Evolutionary conservation across 2,888 invertebrate genomes (phyloP).

Genomic region (Chrysina gloriosa): DNA sequence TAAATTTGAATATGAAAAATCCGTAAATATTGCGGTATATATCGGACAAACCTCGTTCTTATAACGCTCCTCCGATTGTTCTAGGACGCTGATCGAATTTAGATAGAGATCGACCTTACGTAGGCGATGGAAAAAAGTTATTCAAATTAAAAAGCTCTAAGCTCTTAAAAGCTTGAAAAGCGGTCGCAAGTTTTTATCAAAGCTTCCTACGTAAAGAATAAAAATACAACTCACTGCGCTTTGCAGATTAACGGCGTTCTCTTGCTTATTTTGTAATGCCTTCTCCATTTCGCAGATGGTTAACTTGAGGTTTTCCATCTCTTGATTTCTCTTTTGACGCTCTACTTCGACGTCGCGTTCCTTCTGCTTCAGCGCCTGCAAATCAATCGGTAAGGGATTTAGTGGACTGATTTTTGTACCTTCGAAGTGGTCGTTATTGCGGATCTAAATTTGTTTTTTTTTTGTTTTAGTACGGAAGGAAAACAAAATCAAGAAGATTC

Average conservation of each 20-base stretch:
- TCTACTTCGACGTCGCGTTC: conserved; percentile 52
- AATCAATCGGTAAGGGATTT: conserved; percentile 52
- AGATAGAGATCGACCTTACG: conserved; percentile 59
- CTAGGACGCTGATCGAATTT: conserved; percentile 60
- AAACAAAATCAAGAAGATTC: not conserved
- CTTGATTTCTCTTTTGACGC: conserved; percentile 51
- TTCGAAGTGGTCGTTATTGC: conserved; percentile 53
- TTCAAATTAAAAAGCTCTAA: not conserved
- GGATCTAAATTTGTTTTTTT: conserved; percentile 43
- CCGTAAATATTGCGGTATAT: not conserved
- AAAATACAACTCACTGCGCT: conserved; percentile 58
- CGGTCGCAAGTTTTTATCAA: not conserved
- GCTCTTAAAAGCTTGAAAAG: not conserved
- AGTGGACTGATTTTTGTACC: conserved; percentile 50
- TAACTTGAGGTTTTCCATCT: conserved; percentile 56
- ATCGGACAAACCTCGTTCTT: conserved; percentile 58
- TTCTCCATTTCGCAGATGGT: conserved; percentile 57
- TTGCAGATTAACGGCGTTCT: conserved; percentile 58
- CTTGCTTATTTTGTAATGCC: conserved; percentile 55
- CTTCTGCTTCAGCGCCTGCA: conserved; percentile 50
- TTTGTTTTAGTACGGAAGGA: not conserved
- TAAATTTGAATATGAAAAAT: conserved; percentile 1
- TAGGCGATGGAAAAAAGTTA: not conserved
- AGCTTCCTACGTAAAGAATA: not conserved
- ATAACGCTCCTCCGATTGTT: conserved; percentile 57